A percentile compares a stretch with the other conserved stretches of the same genome.
These are phyloP conservation scores for Neogale vison DNA, from an alignment of 2,113 vertebrate genomes.

Conservation along the genomic window DNA sequence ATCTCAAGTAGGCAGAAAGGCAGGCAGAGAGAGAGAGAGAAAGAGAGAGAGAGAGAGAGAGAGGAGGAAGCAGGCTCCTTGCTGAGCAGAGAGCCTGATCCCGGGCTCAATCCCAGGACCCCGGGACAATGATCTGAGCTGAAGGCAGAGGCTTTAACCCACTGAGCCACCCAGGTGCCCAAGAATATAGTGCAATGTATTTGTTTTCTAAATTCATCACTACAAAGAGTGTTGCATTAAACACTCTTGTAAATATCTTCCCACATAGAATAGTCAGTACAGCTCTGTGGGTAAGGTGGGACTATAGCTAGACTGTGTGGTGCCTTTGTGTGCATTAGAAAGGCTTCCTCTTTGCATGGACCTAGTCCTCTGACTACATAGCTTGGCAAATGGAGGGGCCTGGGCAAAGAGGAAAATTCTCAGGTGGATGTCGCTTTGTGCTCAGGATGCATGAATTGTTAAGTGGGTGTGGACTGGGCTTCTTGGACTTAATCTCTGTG, in stretches of 20 bases:
- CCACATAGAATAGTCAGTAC: not conserved
- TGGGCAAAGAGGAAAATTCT: not conserved
- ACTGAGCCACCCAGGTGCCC: too few relatives aligned
- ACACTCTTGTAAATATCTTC: not conserved
- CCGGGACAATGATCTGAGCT: too few relatives aligned
- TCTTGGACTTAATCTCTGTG: not conserved
- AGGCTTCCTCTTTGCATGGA: not conserved
- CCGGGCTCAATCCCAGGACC: too few relatives aligned
- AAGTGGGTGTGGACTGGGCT: not conserved
- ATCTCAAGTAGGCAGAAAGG: too few relatives aligned
- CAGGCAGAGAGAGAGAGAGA: too few relatives aligned
- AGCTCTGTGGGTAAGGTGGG: not conserved
- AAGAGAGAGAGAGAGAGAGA: too few relatives aligned
- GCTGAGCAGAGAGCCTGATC: too few relatives aligned
- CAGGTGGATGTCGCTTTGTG: not conserved
- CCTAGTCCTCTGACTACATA: not conserved
- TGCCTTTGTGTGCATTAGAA: not conserved
- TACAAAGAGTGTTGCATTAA: not conserved
- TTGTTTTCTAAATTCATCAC: not conserved
- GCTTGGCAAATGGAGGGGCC: not conserved
- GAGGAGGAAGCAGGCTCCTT: too few relatives aligned
- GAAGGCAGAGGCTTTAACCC: too few relatives aligned
- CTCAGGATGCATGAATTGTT: not conserved
- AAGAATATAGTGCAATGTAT: not conserved
- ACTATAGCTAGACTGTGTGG: not conserved